Evolutionary conservation across 2,797 vertebrate genomes (phyloP), one percentile per base, ranked within the genome.

Genomic region (Knipowitschia caucasica): DNA sequence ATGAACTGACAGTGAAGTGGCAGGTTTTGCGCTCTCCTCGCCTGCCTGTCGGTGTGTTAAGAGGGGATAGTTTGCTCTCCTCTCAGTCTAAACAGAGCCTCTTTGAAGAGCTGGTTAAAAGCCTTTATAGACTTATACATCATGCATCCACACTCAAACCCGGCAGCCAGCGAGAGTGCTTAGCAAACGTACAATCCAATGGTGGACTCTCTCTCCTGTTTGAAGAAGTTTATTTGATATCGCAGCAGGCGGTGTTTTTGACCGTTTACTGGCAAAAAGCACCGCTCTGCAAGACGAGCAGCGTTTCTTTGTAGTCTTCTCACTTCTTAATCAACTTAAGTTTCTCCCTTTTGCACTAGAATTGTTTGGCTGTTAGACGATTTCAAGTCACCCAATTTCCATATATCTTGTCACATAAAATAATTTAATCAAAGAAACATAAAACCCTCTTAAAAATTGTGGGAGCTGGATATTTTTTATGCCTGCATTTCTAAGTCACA

Each of bases 191-290:
- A 52, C 68, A 66, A 81, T 82, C 56, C 45, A 59, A 59, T 46
- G 59, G 53, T 17, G 42, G 42, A 46, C 56, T 68, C 59, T 50
- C 23, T 36, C 7, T 26, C n/a, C 44, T 71, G 40, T 77, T 68
- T 71, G 58, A 62, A 56, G 52, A 84, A 64, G 56, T 67, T 55
- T 75, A 62, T 84, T 84, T 85, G 75, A 84, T 78, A 71, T 73
- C 67, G 71, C 69, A 77, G 72, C 73, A 77, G 26, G 49, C 57
- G 56, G 56, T 69, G 63, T 80, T 73, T 78, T 66, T 53, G 61
- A 64, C 64, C 31, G 35, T 69, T 59, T 42, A n/a, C 38, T 2
- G 10, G 52, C 55, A 36, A 61, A 57, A 72, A 9, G 10, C 46
- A 21, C 17, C 10, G 12, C 15, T 29, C 15, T 29, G 60, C 33